These are phyloP conservation scores for Lapara coniferarum DNA, from an alignment of 2,888 invertebrate genomes.

Conservation along the genomic window DNA sequence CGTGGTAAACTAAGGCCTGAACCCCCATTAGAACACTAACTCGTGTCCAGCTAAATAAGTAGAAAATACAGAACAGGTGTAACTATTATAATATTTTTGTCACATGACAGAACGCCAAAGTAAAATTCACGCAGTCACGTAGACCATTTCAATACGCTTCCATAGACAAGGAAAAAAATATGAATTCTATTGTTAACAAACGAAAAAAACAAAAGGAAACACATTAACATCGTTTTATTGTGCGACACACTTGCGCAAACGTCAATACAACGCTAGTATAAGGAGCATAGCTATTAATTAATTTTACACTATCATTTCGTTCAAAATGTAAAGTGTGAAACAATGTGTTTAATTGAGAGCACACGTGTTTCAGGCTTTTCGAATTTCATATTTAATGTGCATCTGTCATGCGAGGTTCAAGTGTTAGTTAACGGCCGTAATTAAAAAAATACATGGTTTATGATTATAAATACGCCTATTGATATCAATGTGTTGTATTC, in stretches of 20 bases:
- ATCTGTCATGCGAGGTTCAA: background rate
- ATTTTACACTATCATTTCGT: conserved; percentile 6
- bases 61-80: too few species aligned
- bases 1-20: background rate
- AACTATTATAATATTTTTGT: too few species aligned
- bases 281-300: too few species aligned
- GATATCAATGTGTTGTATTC: too few species aligned
- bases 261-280: background rate
- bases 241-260: conserved; percentile 8
- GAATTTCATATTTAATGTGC: background rate
- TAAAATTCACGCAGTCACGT: background rate
- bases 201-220: background rate
- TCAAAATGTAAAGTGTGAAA: background rate
- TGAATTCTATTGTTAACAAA: too few species aligned
- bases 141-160: background rate
- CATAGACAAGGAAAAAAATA: background rate
- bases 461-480: too few species aligned
- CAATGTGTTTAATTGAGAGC: background rate
- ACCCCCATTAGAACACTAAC: too few species aligned
- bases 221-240: conserved; percentile 5
- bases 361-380: background rate
- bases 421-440: background rate
- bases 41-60: too few species aligned
- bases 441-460: background rate
- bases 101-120: background rate